Conservation (phyloP, 2,797 vertebrate species). For the Enteromius unitaeniatus region DNA sequence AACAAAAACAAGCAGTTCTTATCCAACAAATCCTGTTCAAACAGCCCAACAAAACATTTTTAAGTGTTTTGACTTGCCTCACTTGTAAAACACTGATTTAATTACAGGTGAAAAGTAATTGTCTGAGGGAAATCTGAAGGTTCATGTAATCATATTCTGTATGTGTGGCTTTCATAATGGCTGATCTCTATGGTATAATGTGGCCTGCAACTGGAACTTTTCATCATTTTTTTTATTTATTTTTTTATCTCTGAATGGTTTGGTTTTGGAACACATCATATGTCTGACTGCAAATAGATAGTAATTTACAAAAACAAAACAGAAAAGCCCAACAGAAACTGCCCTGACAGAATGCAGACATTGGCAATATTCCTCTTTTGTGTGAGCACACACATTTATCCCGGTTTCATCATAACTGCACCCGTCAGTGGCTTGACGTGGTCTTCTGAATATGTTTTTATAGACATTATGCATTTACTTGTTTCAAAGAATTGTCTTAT, state of each 20-base stretch:
- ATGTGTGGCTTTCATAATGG: neutral
- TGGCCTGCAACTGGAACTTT: neutral
- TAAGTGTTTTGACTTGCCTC: neutral
- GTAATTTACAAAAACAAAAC: conserved; percentile 27
- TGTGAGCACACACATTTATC: conserved; percentile 20
- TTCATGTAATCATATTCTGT: neutral
- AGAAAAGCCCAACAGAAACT: neutral
- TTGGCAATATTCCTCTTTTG: conserved; percentile 22
- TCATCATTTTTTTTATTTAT: neutral
- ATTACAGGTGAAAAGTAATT: conserved; percentile 23
- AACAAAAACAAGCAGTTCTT: neutral
- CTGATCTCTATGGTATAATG: neutral
- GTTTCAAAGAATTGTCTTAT: neutral
- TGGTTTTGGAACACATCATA: conserved; percentile 12
- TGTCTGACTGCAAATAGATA: neutral
- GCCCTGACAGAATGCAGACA: neutral
- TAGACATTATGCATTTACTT: neutral
- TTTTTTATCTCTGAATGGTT: neutral
- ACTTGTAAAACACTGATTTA: conserved; percentile 2
- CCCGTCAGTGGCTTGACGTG: neutral
- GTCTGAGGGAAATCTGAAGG: neutral
- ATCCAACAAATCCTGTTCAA: conserved; percentile 17
- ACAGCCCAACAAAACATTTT: neutral
- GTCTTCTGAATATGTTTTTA: neutral
- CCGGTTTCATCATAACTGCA: neutral